These are phyloP conservation scores for Denticeps clupeoides DNA, from an alignment of 2,797 vertebrate species.

Conservation along the genomic window DNA sequence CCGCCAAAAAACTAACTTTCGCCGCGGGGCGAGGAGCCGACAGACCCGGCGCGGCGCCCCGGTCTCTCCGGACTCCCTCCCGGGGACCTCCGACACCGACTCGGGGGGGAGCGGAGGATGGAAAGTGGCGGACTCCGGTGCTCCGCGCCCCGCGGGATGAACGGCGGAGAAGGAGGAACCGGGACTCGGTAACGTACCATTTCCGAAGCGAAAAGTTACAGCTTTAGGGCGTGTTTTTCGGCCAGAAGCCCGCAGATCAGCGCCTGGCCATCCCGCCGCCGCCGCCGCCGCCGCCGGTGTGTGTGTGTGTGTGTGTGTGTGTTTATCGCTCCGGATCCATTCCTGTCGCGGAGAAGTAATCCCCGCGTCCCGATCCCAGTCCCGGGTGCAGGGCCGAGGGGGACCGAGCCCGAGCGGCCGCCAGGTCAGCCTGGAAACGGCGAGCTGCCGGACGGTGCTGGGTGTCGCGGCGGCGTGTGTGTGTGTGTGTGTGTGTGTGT, in stretches of 20 bases:
- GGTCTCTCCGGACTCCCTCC: too few species aligned
- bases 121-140: too few species aligned
- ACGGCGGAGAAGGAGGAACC: slow-evolving; percentile 33
- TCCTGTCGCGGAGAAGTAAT: slow-evolving; percentile 29
- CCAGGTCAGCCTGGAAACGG: slow-evolving; percentile 16
- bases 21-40: slow-evolving; percentile 19
- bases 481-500: slow-evolving; percentile 32
- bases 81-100: too few species aligned
- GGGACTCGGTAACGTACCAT: slow-evolving; percentile 50
- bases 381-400: slow-evolving; percentile 25
- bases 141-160: slow-evolving; percentile 15
- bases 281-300: too few species aligned
- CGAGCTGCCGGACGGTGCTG: slow-evolving; percentile 24
- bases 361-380: slow-evolving; percentile 25
- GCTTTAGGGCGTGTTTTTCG: slow-evolving; percentile 26
- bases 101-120: too few species aligned
- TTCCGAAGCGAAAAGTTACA: slow-evolving; percentile 42
- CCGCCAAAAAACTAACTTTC: slow-evolving; percentile 23
- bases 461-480: slow-evolving; percentile 17
- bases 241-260: slow-evolving; percentile 33
- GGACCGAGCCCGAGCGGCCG: slow-evolving; percentile 13
- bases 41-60: too few species aligned
- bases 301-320: too few species aligned
- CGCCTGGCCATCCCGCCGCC: slow-evolving; percentile 34
- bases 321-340: slow-evolving; percentile 31